These are phyloP conservation scores for Hydrotaea cyrtoneurina DNA, from an alignment of 2,888 invertebrate species.

Conservation along the genomic window DNA sequence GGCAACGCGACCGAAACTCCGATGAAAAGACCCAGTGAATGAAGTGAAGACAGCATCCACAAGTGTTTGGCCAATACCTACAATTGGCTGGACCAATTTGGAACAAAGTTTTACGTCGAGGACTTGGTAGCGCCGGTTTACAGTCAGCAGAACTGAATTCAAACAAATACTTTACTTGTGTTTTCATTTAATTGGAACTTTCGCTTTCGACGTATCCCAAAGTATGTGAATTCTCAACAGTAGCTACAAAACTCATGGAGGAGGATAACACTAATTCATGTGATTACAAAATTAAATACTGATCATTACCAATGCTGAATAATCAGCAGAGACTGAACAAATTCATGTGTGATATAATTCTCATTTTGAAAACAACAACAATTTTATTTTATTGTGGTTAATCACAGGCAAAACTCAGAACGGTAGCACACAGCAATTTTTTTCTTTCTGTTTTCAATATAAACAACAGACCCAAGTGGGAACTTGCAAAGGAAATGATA, in stretches of 20 bases:
- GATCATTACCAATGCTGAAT: not conserved
- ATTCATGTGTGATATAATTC: not conserved
- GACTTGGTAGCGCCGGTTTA: too few relatives aligned
- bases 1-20: too few relatives aligned
- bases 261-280: not conserved
- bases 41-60: too few relatives aligned
- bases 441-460: not conserved
- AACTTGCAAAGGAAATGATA: not conserved
- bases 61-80: too few relatives aligned
- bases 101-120: too few relatives aligned
- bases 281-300: not conserved
- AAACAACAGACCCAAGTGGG: not conserved
- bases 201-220: too few relatives aligned
- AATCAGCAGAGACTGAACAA: not conserved
- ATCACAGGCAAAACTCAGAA: not conserved
- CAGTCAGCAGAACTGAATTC: too few relatives aligned
- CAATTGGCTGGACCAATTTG: too few relatives aligned
- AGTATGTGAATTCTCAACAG: not conserved
- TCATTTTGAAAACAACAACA: not conserved
- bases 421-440: not conserved
- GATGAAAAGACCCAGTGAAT: too few relatives aligned
- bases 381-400: slow-evolving; percentile 9
- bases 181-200: too few relatives aligned
- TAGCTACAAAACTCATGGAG: not conserved
- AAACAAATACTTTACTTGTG: too few relatives aligned